Conservation (phyloP, 1,140 invertebrate genomes). For the Neodiprion virginianus region DNA sequence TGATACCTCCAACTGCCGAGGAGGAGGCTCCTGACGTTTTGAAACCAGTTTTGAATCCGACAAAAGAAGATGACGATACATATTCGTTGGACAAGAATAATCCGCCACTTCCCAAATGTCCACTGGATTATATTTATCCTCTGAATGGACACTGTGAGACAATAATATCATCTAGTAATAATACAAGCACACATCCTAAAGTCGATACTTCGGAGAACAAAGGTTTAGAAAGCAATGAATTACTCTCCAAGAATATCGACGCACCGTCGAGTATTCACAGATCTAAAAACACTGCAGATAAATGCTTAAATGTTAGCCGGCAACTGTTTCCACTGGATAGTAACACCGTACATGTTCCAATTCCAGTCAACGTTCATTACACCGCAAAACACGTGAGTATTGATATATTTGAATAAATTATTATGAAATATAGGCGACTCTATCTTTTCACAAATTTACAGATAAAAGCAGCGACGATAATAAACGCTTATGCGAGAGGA, state of each 20-base stretch:
- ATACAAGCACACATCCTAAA: not conserved
- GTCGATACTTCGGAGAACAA: not conserved
- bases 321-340: conserved; percentile 49
- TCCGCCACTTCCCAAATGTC: conserved; percentile 26
- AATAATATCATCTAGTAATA: not conserved
- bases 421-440: conserved; percentile 17
- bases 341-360: conserved; percentile 39
- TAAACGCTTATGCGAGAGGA: conserved; percentile 80
- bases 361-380: conserved; percentile 42
- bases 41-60: not conserved
- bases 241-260: not conserved
- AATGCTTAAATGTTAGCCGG: conserved; percentile 42
- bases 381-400: conserved; percentile 49
- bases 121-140: conserved; percentile 43
- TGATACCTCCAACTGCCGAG: conserved; percentile 34
- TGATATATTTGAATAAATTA: conserved; percentile 17
- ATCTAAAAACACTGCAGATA: conserved; percentile 28
- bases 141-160: conserved; percentile 16
- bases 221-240: not conserved
- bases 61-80: not conserved
- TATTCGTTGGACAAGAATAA: not conserved
- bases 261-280: conserved; percentile 13
- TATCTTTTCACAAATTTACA: conserved; percentile 40
- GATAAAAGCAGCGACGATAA: conserved; percentile 69
- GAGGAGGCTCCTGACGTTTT: conserved; percentile 17